These are phyloP conservation scores for Plectrocnemia conspersa DNA, from an alignment of 1,140 invertebrate species.

Conservation along the genomic window DNA sequence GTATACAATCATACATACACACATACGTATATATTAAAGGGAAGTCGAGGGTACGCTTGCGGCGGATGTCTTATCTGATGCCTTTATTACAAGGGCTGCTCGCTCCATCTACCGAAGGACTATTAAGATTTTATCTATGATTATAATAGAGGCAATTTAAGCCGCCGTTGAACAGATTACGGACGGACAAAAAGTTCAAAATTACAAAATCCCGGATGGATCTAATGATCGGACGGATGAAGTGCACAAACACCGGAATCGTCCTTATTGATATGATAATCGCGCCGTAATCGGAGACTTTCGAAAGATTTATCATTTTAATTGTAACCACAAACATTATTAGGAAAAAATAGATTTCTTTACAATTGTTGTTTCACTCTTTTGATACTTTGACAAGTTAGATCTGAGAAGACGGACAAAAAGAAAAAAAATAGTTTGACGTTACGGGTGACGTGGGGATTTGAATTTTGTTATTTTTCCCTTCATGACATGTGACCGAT, in stretches of 20 bases:
- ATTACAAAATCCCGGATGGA: constrained; percentile 28
- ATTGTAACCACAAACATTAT: no score
- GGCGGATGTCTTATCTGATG: constrained; percentile 23
- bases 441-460: no score
- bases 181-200: constrained; percentile 29
- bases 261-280: neutral
- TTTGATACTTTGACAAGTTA: no score
- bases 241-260: neutral
- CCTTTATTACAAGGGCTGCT: constrained; percentile 24
- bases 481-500: no score
- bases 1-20: no score
- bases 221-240: constrained; percentile 15
- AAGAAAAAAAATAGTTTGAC: no score
- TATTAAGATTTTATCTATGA: constrained; percentile 30
- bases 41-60: neutral
- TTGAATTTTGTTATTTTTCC: no score
- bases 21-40: no score
- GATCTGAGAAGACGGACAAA: no score
- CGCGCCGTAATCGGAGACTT: neutral
- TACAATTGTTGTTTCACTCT: no score
- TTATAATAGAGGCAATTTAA: constrained; percentile 26
- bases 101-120: constrained; percentile 21
- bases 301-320: neutral
- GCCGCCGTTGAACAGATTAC: constrained; percentile 21
- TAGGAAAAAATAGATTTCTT: no score